Evolutionary conservation across 1,140 invertebrate species (phyloP), one percentile per base, ranked within the genome.

Genomic region (Saccostrea echinata): DNA sequence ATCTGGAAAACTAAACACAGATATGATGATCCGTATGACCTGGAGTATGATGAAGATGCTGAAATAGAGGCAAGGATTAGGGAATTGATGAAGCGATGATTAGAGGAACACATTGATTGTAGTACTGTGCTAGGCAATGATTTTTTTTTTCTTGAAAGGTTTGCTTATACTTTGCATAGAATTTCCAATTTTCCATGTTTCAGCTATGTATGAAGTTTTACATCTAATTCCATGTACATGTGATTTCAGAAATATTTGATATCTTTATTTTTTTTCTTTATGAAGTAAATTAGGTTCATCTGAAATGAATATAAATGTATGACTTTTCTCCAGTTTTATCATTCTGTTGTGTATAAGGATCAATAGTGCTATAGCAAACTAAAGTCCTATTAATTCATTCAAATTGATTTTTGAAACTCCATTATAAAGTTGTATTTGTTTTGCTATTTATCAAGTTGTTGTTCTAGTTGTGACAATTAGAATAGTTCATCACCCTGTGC

Each of bases 11-110:
- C 53, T 27, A 86, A 85, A 43, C 53, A 57, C 53, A 64, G 35
- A 2, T 84, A 89, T 53, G 68, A 53, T 85, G 88, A 89, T 51
- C 88, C 88, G 0, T 55, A 86, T 53, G 88, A 89, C 52, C 82
- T 71, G 12, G 52, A 84, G 1, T 89, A 89, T 53, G 88, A 89
- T 68, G 88, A 89, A 33, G 88, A 89, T 52, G 84, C 82, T 51
- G 88, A 86, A 21, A 89, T 89, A 24, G 88, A 89, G 27, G 85
- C 82, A 11, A 84, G 86, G 84, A 89, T 89, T n/a, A 27, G 93
- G 12, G 85, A 91, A 35, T 64, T 91, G 82, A 53, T 90, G 81
- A 83, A 53, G 16, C 81, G 81, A 16, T 83, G 35, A 53, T 83
- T 24, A 16, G 24, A 51, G 33, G 21, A 51, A 83, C 4, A 33